Conservation (phyloP, 2,888 invertebrate genomes). For the Acronicta psi region DNA sequence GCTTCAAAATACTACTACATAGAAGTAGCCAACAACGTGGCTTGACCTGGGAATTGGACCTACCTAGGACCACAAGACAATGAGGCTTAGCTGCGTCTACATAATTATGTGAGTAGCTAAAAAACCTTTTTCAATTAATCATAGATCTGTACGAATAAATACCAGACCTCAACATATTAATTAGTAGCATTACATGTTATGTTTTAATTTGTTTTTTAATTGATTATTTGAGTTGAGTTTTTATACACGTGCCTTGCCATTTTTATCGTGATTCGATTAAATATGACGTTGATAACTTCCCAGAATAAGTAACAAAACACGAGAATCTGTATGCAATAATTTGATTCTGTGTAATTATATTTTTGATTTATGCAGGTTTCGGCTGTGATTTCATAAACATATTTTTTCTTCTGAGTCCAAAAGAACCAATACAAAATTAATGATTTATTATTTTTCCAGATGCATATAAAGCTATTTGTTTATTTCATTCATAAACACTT, state of each 20-base stretch:
- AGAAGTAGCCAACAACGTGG: too few relatives aligned
- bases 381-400: not conserved
- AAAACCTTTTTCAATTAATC: not conserved
- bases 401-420: too few relatives aligned
- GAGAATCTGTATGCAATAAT: not conserved
- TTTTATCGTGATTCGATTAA: not conserved
- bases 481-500: too few relatives aligned
- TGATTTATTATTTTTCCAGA: too few relatives aligned
- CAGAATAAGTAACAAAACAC: conserved; percentile 6
- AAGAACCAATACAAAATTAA: too few relatives aligned
- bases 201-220: conserved; percentile 2
- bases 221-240: not conserved
- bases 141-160: not conserved
- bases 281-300: conserved; percentile 10
- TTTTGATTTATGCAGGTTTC: conserved; percentile 10
- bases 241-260: not conserved
- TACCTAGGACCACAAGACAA: too few relatives aligned
- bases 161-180: not conserved
- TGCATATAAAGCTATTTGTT: too few relatives aligned
- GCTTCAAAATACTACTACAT: too few relatives aligned
- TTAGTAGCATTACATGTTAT: not conserved
- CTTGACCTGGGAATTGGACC: too few relatives aligned
- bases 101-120: too few relatives aligned
- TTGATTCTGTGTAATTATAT: conserved; percentile 11
- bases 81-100: too few relatives aligned